These are phyloP conservation scores for Oreochromis spilurus DNA, from an alignment of 2,113 vertebrate species.

Conservation along the genomic window DNA sequence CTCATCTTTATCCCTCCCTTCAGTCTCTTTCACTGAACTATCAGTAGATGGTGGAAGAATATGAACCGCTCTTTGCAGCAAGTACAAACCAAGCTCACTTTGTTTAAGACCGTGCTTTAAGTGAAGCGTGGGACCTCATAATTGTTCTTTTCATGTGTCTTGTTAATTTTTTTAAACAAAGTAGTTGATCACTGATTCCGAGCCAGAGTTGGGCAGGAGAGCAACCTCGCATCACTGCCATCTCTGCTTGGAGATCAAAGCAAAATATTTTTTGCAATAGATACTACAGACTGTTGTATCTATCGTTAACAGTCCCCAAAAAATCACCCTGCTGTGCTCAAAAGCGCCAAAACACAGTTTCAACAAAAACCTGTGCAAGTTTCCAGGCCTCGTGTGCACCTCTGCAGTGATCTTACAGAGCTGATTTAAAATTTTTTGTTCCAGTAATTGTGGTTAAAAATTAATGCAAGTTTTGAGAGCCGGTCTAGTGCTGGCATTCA, in stretches of 20 bases:
- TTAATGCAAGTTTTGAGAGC: slow-evolving; percentile 65
- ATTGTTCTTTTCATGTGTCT: slow-evolving; percentile 48
- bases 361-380: neutral
- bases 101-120: slow-evolving; percentile 20
- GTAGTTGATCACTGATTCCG: slow-evolving; percentile 36
- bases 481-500: slow-evolving; percentile 55
- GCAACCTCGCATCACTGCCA: neutral
- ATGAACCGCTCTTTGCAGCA: slow-evolving; percentile 13
- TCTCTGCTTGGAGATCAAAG: slow-evolving; percentile 20
- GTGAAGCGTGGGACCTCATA: slow-evolving; percentile 31
- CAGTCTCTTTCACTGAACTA: slow-evolving; percentile 9
- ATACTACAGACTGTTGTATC: neutral
- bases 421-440: slow-evolving; percentile 32
- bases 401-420: slow-evolving; percentile 3
- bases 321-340: neutral
- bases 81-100: slow-evolving; percentile 16
- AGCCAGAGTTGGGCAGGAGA: slow-evolving; percentile 10
- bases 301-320: neutral
- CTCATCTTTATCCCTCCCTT: slow-evolving; percentile 34
- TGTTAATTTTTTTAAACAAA: slow-evolving; percentile 50
- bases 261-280: neutral
- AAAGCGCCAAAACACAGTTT: neutral
- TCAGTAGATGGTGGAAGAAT: neutral
- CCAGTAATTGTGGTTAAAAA: slow-evolving; percentile 62
- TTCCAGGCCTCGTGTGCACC: neutral